phyloP scores from a whole-genome alignment of 2,797 vertebrate species.

The Sebastes glaucus region DNA sequence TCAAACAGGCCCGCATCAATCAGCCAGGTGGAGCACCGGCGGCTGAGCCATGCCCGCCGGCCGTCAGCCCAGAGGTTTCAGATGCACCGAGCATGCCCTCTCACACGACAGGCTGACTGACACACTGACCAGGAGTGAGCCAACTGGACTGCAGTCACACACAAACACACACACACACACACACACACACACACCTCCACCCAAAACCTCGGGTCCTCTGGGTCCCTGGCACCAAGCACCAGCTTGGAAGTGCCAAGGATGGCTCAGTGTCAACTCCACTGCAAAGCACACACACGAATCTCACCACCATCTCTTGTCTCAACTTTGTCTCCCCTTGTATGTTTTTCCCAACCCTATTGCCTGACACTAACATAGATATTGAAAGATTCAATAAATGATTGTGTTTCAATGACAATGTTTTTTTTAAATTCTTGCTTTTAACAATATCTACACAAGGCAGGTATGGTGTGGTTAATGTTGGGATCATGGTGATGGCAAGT shows the following conservation, averaged over 20 bases:
- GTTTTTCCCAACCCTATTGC: neutral
- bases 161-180: conserved; percentile 23
- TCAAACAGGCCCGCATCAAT: conserved; percentile 76
- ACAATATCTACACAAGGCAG: neutral
- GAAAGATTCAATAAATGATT: neutral
- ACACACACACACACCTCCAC: conserved; percentile 18
- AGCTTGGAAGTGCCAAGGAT: conserved; percentile 9
- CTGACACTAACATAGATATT: neutral
- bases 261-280: conserved; percentile 25
- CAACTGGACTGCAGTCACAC: neutral
- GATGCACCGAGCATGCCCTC: conserved; percentile 61
- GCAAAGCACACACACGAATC: neutral
- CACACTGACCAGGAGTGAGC: conserved; percentile 48
- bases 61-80: conserved; percentile 65
- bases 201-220: conserved; percentile 20
- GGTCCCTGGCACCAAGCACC: conserved; percentile 14
- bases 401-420: neutral
- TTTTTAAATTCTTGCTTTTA: neutral
- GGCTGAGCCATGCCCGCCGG: conserved; percentile 59
- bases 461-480: neutral
- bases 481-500: neutral
- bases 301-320: neutral
- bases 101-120: conserved; percentile 65
- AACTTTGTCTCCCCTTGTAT: neutral
- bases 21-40: conserved; percentile 71